Base-by-base conservation (phyloP, 2,797 vertebrate genomes). In the Ara ararauna region DNA sequence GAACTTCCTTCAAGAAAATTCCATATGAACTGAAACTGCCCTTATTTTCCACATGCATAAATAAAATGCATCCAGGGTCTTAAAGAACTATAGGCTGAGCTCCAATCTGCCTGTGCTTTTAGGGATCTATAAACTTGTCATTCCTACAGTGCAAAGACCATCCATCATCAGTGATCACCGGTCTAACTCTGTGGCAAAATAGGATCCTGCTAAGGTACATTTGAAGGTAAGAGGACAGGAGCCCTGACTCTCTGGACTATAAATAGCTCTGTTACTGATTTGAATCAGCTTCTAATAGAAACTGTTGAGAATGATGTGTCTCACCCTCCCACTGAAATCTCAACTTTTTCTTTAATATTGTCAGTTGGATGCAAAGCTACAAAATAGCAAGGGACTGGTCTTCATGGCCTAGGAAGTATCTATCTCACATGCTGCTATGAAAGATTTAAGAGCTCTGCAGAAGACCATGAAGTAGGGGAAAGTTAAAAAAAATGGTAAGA, bases 391-490 rank as follows among this genome's bases (percentile, higher is more conserved):
- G 24, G 21, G 50, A 79, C 30, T 61, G 47, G 29, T 61, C 45
- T 64, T 86, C 26, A 6, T 1, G 5, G 62, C 30, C 42, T 70
- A 88, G 61, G 83, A 93, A 65, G 56, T 30, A 47, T 71, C 26
- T 70, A 65, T 76, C 36, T 85, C 36, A 64, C 62, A 65, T 34
- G 74, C 48, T 79, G 29, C 77, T 74, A 90, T 93, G 51, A 95
- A 94, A 94, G 56, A 95, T 71, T 90, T 71, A 94, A 87, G 61
- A 92, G 53, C 45, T 66, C 42, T 80, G 50, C 48, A 85, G 61
- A 87, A 96, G 70, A 95, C 75, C 62, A 72, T 7, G 27, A 77
- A 62, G n/a, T 30, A 18, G n/a, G 85, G 38, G 17, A 67, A 90
- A 87, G 23, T 15, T 58, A 44, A 87, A 78, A 11, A 78, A 67